Percentiles rank a stretch among this genome's conserved stretches.
These are phyloP conservation scores for Chaetorhynchus papuensis DNA, from an alignment of 2,113 vertebrate genomes.

Conservation along the genomic window DNA sequence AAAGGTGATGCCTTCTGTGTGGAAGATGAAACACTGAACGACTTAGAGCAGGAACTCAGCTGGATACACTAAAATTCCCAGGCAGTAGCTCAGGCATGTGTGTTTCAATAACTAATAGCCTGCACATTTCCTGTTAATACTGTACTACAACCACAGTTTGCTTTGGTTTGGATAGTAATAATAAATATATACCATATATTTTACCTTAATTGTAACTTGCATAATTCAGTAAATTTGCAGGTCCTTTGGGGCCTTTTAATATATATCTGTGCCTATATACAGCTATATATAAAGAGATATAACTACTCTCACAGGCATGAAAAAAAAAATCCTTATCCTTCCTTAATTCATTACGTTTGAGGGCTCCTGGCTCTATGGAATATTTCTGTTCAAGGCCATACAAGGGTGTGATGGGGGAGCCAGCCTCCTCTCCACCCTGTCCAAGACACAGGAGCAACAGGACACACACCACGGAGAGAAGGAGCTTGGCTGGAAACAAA, in stretches of 20 bases:
- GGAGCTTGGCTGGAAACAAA: not conserved
- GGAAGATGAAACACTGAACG: not conserved
- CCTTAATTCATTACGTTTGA: not conserved
- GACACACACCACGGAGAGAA: not conserved
- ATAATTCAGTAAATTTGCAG: not conserved
- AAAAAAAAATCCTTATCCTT: not conserved
- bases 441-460: not conserved
- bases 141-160: constrained; percentile 35
- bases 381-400: not conserved
- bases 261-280: not conserved
- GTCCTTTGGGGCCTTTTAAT: not conserved
- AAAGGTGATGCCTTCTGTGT: not conserved
- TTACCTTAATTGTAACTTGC: constrained; percentile 30
- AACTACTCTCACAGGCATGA: not conserved
- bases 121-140: constrained; percentile 57
- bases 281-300: not conserved
- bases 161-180: constrained; percentile 45
- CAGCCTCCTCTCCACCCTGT: not conserved
- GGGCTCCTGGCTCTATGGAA: not conserved
- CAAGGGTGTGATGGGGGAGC: not conserved
- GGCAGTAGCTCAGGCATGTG: constrained; percentile 16
- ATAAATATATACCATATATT: constrained; percentile 43
- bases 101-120: constrained; percentile 47
- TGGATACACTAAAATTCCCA: constrained; percentile 15
- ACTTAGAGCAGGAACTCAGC: not conserved